A percentile compares a stretch with the other conserved stretches of the same genome.
These are phyloP conservation scores for Pristionchus exspectatus DNA, from an alignment of 2,888 invertebrate species.

Conservation along the genomic window DNA sequence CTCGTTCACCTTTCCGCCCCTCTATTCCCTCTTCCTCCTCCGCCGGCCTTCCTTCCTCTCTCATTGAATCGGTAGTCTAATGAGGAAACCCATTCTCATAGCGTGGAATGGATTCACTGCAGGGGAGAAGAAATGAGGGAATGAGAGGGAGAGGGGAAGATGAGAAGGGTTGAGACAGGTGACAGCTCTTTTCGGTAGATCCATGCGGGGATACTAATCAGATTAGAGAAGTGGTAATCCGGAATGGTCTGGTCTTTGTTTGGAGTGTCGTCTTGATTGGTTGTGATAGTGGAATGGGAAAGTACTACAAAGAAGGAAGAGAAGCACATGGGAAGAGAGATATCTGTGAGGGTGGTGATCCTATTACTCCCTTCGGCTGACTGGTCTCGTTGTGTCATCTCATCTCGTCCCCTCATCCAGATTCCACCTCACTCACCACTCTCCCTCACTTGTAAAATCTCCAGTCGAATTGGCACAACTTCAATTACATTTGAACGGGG, in stretches of 20 bases:
- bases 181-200: slow-evolving; percentile 35
- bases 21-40: not conserved
- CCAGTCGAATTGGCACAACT: slow-evolving; percentile 24
- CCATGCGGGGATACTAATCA: not conserved
- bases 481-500: slow-evolving; percentile 30
- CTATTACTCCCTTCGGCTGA: slow-evolving; percentile 43
- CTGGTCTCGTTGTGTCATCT: slow-evolving; percentile 14
- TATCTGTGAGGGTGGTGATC: slow-evolving; percentile 22
- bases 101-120: slow-evolving; percentile 46
- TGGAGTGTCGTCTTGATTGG: slow-evolving; percentile 21
- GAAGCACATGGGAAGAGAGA: slow-evolving; percentile 4
- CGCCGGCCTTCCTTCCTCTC: not conserved
- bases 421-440: not conserved
- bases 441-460: not conserved
- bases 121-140: slow-evolving; percentile 47
- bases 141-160: slow-evolving; percentile 13
- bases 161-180: slow-evolving; percentile 19
- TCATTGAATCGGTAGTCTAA: slow-evolving; percentile 33
- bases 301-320: slow-evolving; percentile 12
- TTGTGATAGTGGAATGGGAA: slow-evolving; percentile 38
- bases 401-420: slow-evolving; percentile 27
- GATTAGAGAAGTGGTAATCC: slow-evolving; percentile 29
- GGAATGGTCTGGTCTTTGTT: slow-evolving; percentile 20
- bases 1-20: slow-evolving; percentile 8
- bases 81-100: slow-evolving; percentile 49